Base-by-base conservation (phyloP, 2,888 invertebrate species). In the Boloria selene region DNA sequence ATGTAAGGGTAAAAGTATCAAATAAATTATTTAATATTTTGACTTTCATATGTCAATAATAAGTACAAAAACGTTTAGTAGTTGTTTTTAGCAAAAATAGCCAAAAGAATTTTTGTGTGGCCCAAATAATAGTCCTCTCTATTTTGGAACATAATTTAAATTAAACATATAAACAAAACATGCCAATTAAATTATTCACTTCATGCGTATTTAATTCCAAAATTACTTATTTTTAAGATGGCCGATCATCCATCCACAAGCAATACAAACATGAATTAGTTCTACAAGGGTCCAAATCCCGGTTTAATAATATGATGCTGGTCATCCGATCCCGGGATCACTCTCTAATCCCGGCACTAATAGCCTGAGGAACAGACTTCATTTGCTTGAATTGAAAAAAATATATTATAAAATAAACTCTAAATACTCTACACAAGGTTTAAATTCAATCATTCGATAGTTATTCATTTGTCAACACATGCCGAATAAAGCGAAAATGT, bases 281-380 rank as follows among this genome's bases (percentile, higher is more conserved):
- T 79, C 81, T 79, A 84, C 83, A 83, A 87, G 80, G 87, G 86
- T 79, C 85, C 84, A 85, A 89, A 90, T 86, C 90, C 90, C 74
- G 81, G 84, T 85, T 87, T 88, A 88, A 78, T 79, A 79, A 87
- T 88, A 83, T 86, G 87, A 82, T 88, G 85, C 80, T 87, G 91
- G 91, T 91, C 91, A 91, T 85, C 86, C 82, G 80, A 88, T 83
- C 84, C 88, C 80, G 70, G 86, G 89, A 86, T 90, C 86, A 87
- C 80, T 78, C 80, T 77, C 83, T 91, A 90, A 92, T 90, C 89
- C 90, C 76, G 68, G 83, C 87, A 85, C 90, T 91, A 91, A 91
- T 90, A 88, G 88, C 87, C 84, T 73, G 72, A 76, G 79, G 80
- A 77, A 76, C 75, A 74, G 64, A 59, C 67, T 77, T 75, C 77